Evolutionary conservation across 2,113 vertebrate genomes (phyloP), one percentile per base, ranked within the genome.

Genomic region (Anarhynchus alexandrinus): DNA sequence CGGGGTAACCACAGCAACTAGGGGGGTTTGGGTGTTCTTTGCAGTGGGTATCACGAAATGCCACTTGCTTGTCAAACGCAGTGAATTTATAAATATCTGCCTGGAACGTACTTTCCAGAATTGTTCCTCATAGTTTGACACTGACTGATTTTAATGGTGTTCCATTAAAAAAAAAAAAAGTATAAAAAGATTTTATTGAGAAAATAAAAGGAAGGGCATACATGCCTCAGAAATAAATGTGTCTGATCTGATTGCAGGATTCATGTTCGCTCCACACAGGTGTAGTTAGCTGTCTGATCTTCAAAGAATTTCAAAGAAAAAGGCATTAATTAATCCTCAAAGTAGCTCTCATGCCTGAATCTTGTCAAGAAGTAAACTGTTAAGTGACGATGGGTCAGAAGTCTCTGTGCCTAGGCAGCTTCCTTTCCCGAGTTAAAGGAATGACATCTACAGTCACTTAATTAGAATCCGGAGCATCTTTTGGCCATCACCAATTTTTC

Each of bases 1-100:
- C 10, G 64, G 74, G 84, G 94, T 96, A 96, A 97, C 94, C 91
- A 96, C 94, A 91, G 96, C 94, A 97, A 96, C 95, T 34, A 5
- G 61, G 40, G 59, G 61, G 54, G 17, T 42, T 61, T 70, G n/a
- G n/a, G 45, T 7, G 4, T 14, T 84, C 59, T 34, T 16, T 19
- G 6, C 58, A 18, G 34, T 11, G 40, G 93, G 27, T 49, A 49
- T 25, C 82, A 49, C 27, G 71, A 96, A 94, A 83, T 61, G 76
- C 64, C 87, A 45, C 36, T 76, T 92, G 80, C 86, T 82, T 80
- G 52, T 72, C 83, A 94, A 45, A 82, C 17, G 15, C 2, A 3
- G 62, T 42, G 52, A 13, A 45, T 86, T 95, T 88, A 72, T 72
- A 93, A 93, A 94, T 88, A 32, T 57, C 88, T 67, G 61, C 70